These are phyloP conservation scores for Drosophila novamexicana DNA, from an alignment of 1,140 invertebrate species.

Conservation along the genomic window DNA sequence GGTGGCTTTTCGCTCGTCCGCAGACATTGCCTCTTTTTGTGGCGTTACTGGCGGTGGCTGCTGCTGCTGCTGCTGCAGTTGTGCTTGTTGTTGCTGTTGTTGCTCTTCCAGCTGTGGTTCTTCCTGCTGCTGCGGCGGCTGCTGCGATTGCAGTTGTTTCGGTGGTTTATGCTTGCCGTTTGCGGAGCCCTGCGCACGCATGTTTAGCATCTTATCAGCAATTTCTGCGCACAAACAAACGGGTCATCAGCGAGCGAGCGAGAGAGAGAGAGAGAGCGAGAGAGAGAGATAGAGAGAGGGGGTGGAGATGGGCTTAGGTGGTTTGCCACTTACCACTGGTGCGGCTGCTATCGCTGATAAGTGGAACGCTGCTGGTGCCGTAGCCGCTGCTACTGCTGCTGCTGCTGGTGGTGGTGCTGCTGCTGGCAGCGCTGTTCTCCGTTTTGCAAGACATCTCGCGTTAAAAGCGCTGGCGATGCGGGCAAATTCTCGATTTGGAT, in stretches of 20 bases:
- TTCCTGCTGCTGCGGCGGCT: conserved; percentile 1
- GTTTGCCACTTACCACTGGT: conserved; percentile 16
- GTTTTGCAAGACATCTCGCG: conserved; percentile 30
- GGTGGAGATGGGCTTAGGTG: not conserved
- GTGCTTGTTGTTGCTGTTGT: conserved; percentile 11
- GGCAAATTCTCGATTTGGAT: conserved; percentile 1
- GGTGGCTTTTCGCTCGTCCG: conserved; percentile 78
- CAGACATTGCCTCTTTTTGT: conserved; percentile 73
- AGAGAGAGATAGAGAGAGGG: too few relatives aligned
- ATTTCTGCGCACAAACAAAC: conserved; percentile 12
- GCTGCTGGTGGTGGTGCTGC: not conserved
- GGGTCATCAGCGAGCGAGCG: not conserved
- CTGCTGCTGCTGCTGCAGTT: conserved; percentile 18
- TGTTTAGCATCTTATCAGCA: conserved; percentile 23
- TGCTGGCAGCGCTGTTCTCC: conserved; percentile 1
- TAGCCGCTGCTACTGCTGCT: not conserved
- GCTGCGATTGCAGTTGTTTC: conserved; percentile 21
- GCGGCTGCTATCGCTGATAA: conserved; percentile 13
- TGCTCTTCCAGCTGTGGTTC: conserved; percentile 5
- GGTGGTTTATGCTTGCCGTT: conserved; percentile 53
- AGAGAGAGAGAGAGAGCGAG: not conserved
- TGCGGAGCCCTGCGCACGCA: not conserved
- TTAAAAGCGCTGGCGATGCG: not conserved
- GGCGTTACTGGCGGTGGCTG: conserved; percentile 39
- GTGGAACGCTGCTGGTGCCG: not conserved